These are phyloP conservation scores for Lepisosteus osseus DNA, from an alignment of 2,113 vertebrate genomes.

Conservation along the genomic window DNA sequence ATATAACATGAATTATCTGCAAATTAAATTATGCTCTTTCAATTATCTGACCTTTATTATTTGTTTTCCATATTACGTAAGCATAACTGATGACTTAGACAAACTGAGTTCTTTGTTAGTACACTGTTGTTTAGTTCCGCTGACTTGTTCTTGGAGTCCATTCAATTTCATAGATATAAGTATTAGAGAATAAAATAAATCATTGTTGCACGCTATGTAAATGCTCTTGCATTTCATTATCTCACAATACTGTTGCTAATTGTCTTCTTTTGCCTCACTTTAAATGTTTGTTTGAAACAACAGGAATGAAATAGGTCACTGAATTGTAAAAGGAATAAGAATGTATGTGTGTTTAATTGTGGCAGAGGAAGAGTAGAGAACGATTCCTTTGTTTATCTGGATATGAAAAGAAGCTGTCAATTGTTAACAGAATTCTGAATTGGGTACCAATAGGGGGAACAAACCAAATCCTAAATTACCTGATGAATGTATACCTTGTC, in stretches of 20 bases:
- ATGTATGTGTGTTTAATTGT: not conserved
- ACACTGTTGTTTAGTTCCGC: constrained; percentile 7
- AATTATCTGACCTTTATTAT: too few relatives aligned
- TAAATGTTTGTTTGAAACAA: constrained; percentile 19
- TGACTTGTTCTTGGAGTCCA: constrained; percentile 1
- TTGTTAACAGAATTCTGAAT: too few relatives aligned
- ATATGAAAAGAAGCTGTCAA: not conserved
- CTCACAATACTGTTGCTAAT: constrained; percentile 31
- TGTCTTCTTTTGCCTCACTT: constrained; percentile 25
- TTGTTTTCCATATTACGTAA: too few relatives aligned
- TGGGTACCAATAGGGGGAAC: too few relatives aligned
- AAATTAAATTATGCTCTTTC: too few relatives aligned
- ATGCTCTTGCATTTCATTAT: constrained; percentile 29
- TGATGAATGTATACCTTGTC: too few relatives aligned
- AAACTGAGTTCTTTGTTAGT: too few relatives aligned
- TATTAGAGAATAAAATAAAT: constrained; percentile 1
- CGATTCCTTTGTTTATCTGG: not conserved
- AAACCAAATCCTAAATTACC: too few relatives aligned
- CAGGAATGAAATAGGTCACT: constrained; percentile 1
- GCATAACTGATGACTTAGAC: too few relatives aligned
- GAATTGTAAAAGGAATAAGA: constrained; percentile 2
- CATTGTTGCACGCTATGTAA: constrained; percentile 31
- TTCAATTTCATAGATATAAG: not conserved
- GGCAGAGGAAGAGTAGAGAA: not conserved
- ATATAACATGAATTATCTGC: too few relatives aligned